A percentile compares a stretch with the other conserved stretches of the same genome.
Conservation (phyloP, 1,140 invertebrate species). For the Rhyacophila brunnea region DNA sequence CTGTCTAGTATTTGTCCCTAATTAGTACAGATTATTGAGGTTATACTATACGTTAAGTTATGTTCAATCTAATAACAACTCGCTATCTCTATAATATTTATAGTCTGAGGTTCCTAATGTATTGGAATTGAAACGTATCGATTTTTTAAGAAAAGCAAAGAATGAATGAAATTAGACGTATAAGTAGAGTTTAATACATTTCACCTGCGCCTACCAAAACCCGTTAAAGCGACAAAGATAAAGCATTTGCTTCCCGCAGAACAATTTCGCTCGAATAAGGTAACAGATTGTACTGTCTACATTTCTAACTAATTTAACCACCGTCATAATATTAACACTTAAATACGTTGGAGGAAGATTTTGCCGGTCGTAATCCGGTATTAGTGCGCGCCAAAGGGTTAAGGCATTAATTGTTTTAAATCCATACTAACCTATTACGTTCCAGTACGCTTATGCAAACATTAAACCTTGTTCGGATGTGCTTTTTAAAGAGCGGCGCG, state of each 20-base stretch:
- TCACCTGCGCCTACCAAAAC: constrained; percentile 15
- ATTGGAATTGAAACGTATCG: too few relatives aligned
- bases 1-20: too few relatives aligned
- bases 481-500: too few relatives aligned
- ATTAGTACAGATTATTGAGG: too few relatives aligned
- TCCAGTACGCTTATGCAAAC: too few relatives aligned
- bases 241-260: constrained; percentile 14
- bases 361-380: constrained; percentile 17
- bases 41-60: too few relatives aligned
- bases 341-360: constrained; percentile 9
- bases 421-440: constrained; percentile 28
- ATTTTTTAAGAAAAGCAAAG: too few relatives aligned
- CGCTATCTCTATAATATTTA: too few relatives aligned
- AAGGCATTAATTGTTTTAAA: constrained; percentile 35
- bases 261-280: constrained; percentile 6
- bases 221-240: constrained; percentile 13
- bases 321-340: constrained; percentile 26
- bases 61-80: too few relatives aligned
- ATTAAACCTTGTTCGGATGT: too few relatives aligned
- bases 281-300: constrained; percentile 13
- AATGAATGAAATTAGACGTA: too few relatives aligned
- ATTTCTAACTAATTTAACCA: constrained; percentile 21
- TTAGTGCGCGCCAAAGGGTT: constrained; percentile 20
- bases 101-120: too few relatives aligned
- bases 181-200: constrained; percentile 10